Percentiles rank a stretch among this genome's conserved stretches.
Conservation (phyloP, 2,797 vertebrate genomes). For the Ispidina picta region DNA sequence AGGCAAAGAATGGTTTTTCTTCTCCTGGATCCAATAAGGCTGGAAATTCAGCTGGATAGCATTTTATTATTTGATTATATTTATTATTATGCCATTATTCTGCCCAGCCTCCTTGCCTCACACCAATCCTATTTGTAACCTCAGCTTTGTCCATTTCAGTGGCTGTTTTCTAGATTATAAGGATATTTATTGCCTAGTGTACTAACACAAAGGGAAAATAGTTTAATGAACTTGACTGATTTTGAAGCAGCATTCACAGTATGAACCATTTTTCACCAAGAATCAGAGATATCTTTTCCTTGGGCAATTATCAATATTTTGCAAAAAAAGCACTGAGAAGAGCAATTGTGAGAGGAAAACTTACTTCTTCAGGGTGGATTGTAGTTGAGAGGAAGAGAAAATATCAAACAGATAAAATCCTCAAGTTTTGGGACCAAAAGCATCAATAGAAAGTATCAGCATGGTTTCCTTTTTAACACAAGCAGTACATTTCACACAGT, state of each 20-base stretch:
- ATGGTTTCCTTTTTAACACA: not conserved
- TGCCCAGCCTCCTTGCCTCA: not conserved
- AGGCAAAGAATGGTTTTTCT: not conserved
- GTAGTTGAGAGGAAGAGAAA: not conserved
- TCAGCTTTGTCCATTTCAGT: not conserved
- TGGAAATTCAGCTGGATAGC: not conserved
- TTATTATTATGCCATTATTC: not conserved
- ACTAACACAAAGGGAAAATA: not conserved
- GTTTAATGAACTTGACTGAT: not conserved
- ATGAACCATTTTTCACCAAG: not conserved
- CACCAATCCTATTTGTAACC: not conserved
- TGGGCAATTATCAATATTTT: not conserved
- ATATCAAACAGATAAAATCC: not conserved
- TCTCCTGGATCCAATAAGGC: not conserved
- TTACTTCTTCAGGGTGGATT: not conserved
- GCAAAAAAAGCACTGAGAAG: not conserved
- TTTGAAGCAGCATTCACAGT: not conserved
- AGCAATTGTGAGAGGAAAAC: not conserved
- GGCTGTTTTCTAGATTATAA: not conserved
- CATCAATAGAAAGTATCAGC: not conserved
- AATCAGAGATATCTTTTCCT: not conserved
- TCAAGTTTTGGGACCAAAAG: not conserved
- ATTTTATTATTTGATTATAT: not conserved
- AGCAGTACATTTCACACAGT: not conserved
- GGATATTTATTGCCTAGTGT: not conserved